phyloP scores from a whole-genome alignment of 2,797 vertebrate genomes.

The Sebastes ruberrimus region DNA sequence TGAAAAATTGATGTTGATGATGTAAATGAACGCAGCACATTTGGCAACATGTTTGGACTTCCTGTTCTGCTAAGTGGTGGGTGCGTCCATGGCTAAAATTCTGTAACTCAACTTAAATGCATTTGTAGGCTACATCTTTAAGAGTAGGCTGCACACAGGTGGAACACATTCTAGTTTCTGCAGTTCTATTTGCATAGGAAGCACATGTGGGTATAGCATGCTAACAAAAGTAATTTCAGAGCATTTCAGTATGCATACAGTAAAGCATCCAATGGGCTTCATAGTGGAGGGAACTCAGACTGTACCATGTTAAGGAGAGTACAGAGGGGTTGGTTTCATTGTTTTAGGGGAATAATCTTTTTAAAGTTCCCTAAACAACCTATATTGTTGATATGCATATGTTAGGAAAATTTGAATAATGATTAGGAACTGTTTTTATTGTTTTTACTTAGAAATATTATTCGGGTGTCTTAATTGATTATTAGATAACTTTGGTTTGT shows the following conservation, averaged over 20 bases:
- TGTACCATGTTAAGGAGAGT: neutral
- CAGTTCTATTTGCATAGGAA: neutral
- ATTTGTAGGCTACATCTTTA: neutral
- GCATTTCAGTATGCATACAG: neutral
- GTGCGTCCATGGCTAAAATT: neutral
- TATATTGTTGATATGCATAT: neutral
- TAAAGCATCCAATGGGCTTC: neutral
- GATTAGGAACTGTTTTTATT: fast-evolving
- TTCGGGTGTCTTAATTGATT: neutral
- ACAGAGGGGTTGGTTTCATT: neutral
- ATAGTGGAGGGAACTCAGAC: neutral
- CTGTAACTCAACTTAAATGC: neutral
- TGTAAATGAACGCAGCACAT: neutral
- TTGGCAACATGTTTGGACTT: neutral
- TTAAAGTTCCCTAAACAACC: neutral
- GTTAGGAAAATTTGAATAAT: neutral
- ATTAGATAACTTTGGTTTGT: neutral
- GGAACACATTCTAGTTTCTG: neutral
- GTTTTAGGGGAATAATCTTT: neutral
- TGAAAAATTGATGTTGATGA: neutral
- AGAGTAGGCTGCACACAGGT: neutral
- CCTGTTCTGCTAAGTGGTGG: neutral
- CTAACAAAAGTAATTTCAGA: too few relatives aligned
- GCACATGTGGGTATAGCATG: too few relatives aligned
- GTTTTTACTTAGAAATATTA: neutral